Base-by-base conservation (phyloP, 2,888 invertebrate species). In the Scaptomyza parva region DNA sequence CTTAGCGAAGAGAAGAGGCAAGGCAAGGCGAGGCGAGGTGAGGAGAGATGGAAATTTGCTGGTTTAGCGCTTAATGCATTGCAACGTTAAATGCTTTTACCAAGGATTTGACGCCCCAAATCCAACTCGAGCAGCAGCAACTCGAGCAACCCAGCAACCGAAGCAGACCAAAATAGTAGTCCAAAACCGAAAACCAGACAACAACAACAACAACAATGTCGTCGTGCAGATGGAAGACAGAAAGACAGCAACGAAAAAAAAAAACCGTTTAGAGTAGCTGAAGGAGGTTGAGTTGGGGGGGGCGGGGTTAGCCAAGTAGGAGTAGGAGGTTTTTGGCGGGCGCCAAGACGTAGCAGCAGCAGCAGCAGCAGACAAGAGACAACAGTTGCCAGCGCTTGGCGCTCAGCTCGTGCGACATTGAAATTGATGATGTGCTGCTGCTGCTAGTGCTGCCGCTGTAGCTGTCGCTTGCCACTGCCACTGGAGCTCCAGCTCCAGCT, bases 51-150 rank as follows among this genome's bases (percentile, higher is more conserved):
- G 12, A 30, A 11, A 4, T 9, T 30, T 20, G 50, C 22, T 35
- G 52, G 45, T n/a, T 20, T 53, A 20, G 57, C 70, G 79, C 87
- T 88, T 88, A 88, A 86, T 88, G 88, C 85, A 79, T 70, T 84
- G 82, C 85, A 80, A 80, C 71, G 75, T 76, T 86, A 83, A 89
- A 90, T 89, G 89, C 89, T 89, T 89, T 88, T 89, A 89, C 78
- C 68, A 76, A 76, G 86, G 81, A 87, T 87, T 87, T 87, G 64
- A 68, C 58, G 73, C 76, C 74, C 68, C 68, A 85, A 84, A 82
- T 82, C 82, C 78, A 66, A 65, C 63, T 61, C 48, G 60, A 60
- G 71, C 73, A 69, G 63, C 48, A 33, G 33, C 33, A 26, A 8
- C 26, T 8, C 39, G 35, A 60, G 58, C 76, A 48, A 62, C 63